Evolutionary conservation across 2,113 vertebrate genomes (phyloP).

Genomic region (Apodemus sylvaticus): DNA sequence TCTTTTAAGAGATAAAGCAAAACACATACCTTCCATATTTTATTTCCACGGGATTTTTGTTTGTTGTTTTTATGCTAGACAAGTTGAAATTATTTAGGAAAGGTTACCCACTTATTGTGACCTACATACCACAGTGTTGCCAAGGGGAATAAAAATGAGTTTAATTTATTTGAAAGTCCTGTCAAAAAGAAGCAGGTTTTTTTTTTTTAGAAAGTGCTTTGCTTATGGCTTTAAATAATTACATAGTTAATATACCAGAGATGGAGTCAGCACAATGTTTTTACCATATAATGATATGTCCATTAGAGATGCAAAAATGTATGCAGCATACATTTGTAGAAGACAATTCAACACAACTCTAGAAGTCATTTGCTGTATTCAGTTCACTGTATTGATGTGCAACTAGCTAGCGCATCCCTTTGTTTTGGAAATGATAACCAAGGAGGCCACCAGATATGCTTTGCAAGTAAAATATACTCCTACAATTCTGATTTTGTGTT

Average conservation of each 20-base stretch:
- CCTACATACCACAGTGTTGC: constrained; percentile 38
- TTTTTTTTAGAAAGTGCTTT: constrained; percentile 60
- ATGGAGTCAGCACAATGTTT: constrained; percentile 60
- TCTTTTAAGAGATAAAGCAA: constrained; percentile 67
- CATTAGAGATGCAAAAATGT: constrained; percentile 54
- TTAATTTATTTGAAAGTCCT: constrained; percentile 61
- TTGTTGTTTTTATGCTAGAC: constrained; percentile 2
- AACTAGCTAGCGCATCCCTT: constrained; percentile 23
- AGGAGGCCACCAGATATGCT: constrained; percentile 53
- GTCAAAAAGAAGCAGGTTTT: neutral
- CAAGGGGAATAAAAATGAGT: constrained; percentile 70
- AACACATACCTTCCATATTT: constrained; percentile 18
- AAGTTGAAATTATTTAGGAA: constrained; percentile 75
- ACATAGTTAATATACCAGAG: constrained; percentile 60
- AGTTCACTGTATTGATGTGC: neutral
- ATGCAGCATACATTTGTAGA: neutral
- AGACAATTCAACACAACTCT: constrained; percentile 9
- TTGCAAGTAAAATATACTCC: constrained; percentile 67
- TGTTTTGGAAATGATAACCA: constrained; percentile 10
- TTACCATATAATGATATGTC: constrained; percentile 51
- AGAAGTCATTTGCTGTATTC: neutral
- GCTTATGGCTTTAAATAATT: constrained; percentile 61
- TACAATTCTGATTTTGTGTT: constrained; percentile 66
- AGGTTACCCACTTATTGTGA: constrained; percentile 64
- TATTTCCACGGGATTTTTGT: constrained; percentile 25